Conservation (phyloP, 2,888 invertebrate species). For the Drosophila neotestacea region DNA sequence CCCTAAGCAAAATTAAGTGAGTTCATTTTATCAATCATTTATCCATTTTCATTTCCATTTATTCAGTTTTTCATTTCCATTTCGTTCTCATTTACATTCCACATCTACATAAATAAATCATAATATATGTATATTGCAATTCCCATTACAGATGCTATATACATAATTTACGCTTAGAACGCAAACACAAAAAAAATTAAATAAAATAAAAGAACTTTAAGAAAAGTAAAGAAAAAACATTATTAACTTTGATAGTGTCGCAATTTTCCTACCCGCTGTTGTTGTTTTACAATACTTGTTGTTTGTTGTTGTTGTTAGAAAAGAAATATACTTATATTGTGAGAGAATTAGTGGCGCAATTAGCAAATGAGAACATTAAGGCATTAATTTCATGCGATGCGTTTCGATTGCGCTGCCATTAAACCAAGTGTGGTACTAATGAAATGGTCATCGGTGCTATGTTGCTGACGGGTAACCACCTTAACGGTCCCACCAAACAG, state of each 20-base stretch:
- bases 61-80: conserved; percentile 41
- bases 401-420: conserved; percentile 64
- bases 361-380: conserved; percentile 28
- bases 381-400: conserved; percentile 42
- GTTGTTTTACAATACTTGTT: conserved; percentile 17
- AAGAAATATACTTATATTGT: not conserved
- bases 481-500: conserved; percentile 75
- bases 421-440: conserved; percentile 80
- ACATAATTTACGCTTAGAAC: conserved; percentile 53
- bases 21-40: conserved; percentile 7
- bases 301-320: conserved; percentile 37
- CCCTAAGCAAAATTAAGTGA: conserved; percentile 5
- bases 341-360: conserved; percentile 20
- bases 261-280: conserved; percentile 34
- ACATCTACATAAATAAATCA: conserved; percentile 46
- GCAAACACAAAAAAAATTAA: conserved; percentile 17
- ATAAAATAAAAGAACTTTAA: not conserved
- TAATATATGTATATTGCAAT: conserved; percentile 63
- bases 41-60: conserved; percentile 33
- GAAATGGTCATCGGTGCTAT: conserved; percentile 86
- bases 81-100: conserved; percentile 41
- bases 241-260: conserved; percentile 40
- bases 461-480: conserved; percentile 85
- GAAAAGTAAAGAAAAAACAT: conserved; percentile 18
- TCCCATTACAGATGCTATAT: conserved; percentile 74